These are phyloP conservation scores for Pseudorectes ferrugineus DNA, from an alignment of 2,113 vertebrate genomes.

Conservation along the genomic window DNA sequence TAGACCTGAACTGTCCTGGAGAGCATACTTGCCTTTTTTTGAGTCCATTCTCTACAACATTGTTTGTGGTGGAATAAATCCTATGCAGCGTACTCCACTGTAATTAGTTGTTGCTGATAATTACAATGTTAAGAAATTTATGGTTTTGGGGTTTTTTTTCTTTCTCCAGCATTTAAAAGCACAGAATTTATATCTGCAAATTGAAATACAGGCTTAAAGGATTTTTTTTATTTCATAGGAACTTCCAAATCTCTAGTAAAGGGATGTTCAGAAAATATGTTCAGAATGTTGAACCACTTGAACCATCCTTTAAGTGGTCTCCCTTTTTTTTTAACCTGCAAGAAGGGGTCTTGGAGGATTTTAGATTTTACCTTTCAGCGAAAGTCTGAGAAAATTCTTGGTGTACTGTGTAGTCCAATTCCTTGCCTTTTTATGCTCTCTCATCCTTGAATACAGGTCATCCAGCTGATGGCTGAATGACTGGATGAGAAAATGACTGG, in stretches of 20 bases:
- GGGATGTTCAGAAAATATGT: not conserved
- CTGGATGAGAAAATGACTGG: not conserved
- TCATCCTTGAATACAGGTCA: not conserved
- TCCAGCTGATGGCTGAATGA: not conserved
- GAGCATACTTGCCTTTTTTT: not conserved
- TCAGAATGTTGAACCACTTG: not conserved
- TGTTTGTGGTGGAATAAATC: not conserved
- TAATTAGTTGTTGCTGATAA: not conserved
- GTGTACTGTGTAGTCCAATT: not conserved
- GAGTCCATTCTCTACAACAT: not conserved
- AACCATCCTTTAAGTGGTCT: not conserved
- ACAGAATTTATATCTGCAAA: not conserved
- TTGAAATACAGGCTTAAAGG: not conserved
- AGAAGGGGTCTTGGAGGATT: not conserved
- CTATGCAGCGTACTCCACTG: not conserved
- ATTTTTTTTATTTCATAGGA: not conserved
- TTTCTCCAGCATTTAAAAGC: not conserved
- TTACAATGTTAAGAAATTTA: not conserved
- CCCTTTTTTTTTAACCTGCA: not conserved
- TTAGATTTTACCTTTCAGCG: not conserved
- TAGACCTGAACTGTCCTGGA: not conserved
- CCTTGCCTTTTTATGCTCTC: not conserved
- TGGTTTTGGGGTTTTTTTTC: too few species aligned
- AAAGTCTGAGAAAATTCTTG: not conserved
- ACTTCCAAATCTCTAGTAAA: not conserved